Base-by-base conservation (phyloP, 2,113 vertebrate genomes). In the Albula glossodonta region DNA sequence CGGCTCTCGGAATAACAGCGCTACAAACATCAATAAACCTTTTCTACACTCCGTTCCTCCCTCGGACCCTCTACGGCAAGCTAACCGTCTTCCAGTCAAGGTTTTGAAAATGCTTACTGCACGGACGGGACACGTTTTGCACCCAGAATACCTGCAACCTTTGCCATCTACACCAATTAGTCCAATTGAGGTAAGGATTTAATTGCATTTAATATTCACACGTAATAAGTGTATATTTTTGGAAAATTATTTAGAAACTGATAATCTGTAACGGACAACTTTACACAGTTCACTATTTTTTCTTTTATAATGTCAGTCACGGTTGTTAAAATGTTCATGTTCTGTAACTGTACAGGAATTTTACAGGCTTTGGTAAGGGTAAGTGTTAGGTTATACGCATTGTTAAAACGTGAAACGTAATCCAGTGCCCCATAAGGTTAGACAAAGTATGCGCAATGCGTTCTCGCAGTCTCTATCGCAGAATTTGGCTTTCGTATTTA, bases 81-180 rank as follows among this genome's bases (percentile, higher is more conserved):
- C 97, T 87, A 96, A 96, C 85, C 97, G 98, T 91, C 96, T 99
- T 88, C 98, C 98, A 90, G 97, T 99, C 90, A 99, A 98, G 95
- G 94, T 98, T 92, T 91, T 98, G 94, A 99, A 98, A 95, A 99
- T 99, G 98, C 96, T 99, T 77, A 98, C 97, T 85, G 97, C 98
- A 82, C 95, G 98, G 90, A 96, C 97, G 88, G 97, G 98, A 94
- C 98, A 99, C 96, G 97, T 99, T 94, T 95, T 99, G 93, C 98
- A 99, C 92, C 97, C 97, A 85, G 98, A 99, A 87, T 99, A 98
- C 90, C 96, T 99, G 48, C 98, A 99, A 91, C 98, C 98, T 87
- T 89, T 99, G 88, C 97, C 97, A 85, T 98, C 98, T 88, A 98
- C 98, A 81, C 98, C 97, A 0, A 92, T 98, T 95, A 98, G 98